Evolutionary conservation across 2,797 vertebrate species (phyloP).

Genomic region (Lophotriccus pileatus): DNA sequence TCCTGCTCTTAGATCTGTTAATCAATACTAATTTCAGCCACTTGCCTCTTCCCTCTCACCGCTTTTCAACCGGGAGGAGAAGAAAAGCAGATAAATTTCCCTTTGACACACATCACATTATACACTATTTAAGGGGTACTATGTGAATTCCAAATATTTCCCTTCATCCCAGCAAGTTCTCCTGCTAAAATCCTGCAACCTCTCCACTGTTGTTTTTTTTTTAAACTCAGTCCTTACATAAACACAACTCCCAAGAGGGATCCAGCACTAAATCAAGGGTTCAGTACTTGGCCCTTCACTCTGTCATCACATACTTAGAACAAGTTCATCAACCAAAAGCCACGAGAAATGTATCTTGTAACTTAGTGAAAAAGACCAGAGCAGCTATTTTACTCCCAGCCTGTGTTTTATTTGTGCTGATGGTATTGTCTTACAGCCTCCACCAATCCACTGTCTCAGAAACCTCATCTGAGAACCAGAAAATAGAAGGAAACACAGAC

Average conservation of each 20-base stretch:
- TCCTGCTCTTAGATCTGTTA: neutral
- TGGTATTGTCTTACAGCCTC: fast-evolving
- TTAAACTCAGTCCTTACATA: neutral
- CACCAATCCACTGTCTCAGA: neutral
- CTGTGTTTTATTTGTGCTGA: neutral
- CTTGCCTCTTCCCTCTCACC: neutral
- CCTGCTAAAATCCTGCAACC: neutral
- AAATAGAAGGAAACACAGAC: neutral
- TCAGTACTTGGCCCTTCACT: neutral
- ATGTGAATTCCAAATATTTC: neutral
- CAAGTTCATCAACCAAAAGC: neutral
- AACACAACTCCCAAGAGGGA: neutral
- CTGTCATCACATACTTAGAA: neutral
- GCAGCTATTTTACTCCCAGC: neutral
- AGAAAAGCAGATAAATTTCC: neutral
- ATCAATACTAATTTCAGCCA: neutral
- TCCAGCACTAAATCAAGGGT: neutral
- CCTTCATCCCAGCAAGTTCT: neutral
- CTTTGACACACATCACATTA: fast-evolving
- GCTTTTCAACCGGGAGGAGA: neutral
- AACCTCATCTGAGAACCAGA: neutral
- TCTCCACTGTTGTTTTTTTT: neutral
- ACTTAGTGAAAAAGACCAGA: neutral
- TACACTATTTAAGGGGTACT: fast-evolving
- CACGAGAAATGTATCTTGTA: fast-evolving